These are phyloP conservation scores for Craseonycteris thonglongyai DNA, from an alignment of 2,113 vertebrate genomes.

Conservation along the genomic window DNA sequence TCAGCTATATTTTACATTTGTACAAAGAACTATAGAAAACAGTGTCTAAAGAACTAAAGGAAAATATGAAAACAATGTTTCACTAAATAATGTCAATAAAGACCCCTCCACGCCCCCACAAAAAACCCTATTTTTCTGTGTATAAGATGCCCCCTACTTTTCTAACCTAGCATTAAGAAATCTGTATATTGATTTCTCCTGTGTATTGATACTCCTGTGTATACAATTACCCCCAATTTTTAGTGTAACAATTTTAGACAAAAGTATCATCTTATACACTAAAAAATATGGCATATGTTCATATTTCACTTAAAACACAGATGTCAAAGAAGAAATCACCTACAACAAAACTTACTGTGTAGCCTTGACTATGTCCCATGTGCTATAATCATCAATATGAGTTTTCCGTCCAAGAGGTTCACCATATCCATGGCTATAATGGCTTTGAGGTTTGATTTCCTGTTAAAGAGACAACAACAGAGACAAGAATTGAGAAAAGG, in stretches of 20 bases:
- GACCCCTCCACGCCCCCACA: too few species aligned
- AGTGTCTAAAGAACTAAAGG: neutral
- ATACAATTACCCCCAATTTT: too few species aligned
- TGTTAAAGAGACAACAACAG: conserved; percentile 71
- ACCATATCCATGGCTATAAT: conserved; percentile 96
- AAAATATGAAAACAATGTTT: neutral
- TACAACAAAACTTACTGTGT: conserved; percentile 93
- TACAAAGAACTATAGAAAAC: neutral
- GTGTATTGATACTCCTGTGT: too few species aligned
- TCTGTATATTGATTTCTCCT: too few species aligned
- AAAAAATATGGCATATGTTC: neutral
- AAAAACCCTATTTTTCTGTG: too few species aligned
- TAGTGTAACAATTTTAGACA: too few species aligned
- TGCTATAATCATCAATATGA: conserved; percentile 98
- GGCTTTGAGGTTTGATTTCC: conserved; percentile 97
- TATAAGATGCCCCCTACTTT: too few species aligned
- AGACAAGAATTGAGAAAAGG: neutral
- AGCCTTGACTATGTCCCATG: conserved; percentile 99
- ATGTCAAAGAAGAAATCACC: neutral
- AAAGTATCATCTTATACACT: too few species aligned
- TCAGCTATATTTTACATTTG: neutral
- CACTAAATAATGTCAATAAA: neutral
- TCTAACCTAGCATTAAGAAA: too few species aligned
- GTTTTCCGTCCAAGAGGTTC: conserved; percentile 93
- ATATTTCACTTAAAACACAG: neutral